These are phyloP conservation scores for Patagioenas fasciata DNA, from an alignment of 2,113 vertebrate species.

Conservation along the genomic window DNA sequence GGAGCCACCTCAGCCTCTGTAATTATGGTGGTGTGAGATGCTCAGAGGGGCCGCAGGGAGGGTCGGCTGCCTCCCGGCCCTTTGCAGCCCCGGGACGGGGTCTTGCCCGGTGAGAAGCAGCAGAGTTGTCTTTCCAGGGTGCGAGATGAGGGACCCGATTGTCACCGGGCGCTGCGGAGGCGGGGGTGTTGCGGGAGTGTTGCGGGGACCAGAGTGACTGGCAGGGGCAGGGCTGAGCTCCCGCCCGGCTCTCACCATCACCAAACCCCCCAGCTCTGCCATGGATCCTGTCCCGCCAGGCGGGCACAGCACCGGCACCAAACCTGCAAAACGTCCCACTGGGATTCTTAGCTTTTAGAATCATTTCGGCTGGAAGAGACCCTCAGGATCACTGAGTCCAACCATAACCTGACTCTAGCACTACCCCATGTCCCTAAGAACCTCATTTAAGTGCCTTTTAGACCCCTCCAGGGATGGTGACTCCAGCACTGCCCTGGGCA, in stretches of 20 bases:
- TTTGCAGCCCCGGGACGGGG: background rate
- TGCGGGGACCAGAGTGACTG: background rate
- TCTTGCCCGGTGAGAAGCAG: background rate
- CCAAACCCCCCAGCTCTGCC: background rate
- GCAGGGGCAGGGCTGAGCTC: background rate
- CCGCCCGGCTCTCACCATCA: background rate
- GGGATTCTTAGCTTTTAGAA: background rate
- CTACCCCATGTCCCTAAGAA: too few relatives aligned
- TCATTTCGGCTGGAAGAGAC: too few relatives aligned
- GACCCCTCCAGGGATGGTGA: too few relatives aligned
- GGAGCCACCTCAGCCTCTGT: background rate
- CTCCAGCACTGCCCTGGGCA: too few relatives aligned
- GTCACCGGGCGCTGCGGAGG: rapidly evolving
- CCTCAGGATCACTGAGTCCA: too few relatives aligned
- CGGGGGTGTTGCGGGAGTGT: rapidly evolving
- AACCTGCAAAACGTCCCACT: background rate
- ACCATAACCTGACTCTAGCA: too few relatives aligned
- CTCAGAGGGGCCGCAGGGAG: background rate
- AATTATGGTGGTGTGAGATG: background rate
- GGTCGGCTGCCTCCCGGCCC: rapidly evolving
- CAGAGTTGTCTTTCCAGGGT: background rate
- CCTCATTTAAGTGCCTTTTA: too few relatives aligned
- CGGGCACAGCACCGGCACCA: background rate
- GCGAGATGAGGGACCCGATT: background rate
- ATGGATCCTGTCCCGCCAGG: background rate